Percentiles rank a stretch among this genome's conserved stretches.
Conservation (phyloP, 2,797 vertebrate genomes). For the Hippoglossus hippoglossus region DNA sequence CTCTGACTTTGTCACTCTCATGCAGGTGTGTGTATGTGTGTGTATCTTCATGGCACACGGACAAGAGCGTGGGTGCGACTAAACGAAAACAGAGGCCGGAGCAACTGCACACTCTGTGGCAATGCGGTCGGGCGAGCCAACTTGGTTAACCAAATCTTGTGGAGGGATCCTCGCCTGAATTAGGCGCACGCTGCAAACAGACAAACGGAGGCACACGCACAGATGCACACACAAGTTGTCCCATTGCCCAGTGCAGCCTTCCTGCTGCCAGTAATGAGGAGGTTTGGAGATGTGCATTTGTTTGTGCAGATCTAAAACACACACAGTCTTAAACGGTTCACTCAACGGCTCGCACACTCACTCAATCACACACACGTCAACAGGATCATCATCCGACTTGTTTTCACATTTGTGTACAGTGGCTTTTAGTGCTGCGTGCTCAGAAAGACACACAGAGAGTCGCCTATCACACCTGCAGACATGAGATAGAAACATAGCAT, state of each 20-base stretch:
- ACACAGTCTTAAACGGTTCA: background rate
- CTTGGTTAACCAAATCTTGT: conserved; percentile 73
- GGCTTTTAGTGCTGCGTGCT: conserved; percentile 39
- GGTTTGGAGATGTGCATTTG: conserved; percentile 68
- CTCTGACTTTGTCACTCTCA: conserved; percentile 52
- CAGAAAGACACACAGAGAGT: conserved; percentile 37
- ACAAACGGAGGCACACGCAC: conserved; percentile 10
- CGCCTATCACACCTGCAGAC: conserved; percentile 66
- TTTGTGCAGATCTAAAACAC: conserved; percentile 66
- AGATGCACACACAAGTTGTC: conserved; percentile 46
- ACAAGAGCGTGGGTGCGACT: conserved; percentile 66
- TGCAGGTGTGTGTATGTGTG: conserved; percentile 36
- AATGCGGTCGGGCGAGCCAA: conserved; percentile 64
- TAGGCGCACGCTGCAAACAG: conserved; percentile 21
- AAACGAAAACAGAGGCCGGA: conserved; percentile 70
- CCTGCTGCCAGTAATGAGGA: conserved; percentile 64
- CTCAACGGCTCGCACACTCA: background rate
- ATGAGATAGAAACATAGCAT: conserved; percentile 65
- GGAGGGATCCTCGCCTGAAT: conserved; percentile 49
- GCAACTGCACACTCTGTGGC: conserved; percentile 69
- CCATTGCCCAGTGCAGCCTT: conserved; percentile 67
- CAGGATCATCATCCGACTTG: conserved; percentile 41
- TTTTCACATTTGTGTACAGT: conserved; percentile 43
- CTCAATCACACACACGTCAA: conserved; percentile 44
- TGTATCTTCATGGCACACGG: conserved; percentile 59